Evolutionary conservation across 1,140 invertebrate genomes (phyloP).

Genomic region (Caenorhabditis elegans): DNA sequence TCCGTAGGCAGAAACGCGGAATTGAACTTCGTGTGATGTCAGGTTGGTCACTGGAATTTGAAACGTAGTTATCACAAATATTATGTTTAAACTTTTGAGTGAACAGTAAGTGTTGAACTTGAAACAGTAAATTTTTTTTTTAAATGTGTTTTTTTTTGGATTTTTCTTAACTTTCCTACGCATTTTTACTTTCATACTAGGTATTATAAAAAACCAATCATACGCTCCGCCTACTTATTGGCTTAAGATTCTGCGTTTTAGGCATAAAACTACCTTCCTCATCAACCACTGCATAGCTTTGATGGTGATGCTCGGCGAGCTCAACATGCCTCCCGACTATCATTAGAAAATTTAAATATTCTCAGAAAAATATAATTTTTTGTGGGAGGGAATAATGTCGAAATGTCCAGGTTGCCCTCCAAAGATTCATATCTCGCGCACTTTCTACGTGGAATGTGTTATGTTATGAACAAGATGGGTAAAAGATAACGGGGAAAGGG

Average conservation of each 20-base stretch:
- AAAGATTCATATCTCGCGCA: slow-evolving; percentile 22
- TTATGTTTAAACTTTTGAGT: too few species aligned
- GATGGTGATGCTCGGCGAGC: background rate
- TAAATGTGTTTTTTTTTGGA: background rate
- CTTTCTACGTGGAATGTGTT: background rate
- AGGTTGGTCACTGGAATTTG: slow-evolving; percentile 63
- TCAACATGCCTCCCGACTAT: background rate
- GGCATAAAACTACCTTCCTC: too few species aligned
- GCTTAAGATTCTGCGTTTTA: too few species aligned
- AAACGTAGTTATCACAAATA: too few species aligned
- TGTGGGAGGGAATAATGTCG: too few species aligned
- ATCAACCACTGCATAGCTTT: background rate
- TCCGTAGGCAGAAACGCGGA: slow-evolving; percentile 63
- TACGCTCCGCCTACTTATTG: too few species aligned
- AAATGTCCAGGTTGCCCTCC: too few species aligned
- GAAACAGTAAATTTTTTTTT: background rate
- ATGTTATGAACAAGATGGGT: slow-evolving; percentile 15
- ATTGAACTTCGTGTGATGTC: slow-evolving; percentile 60
- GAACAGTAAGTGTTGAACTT: background rate
- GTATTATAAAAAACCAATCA: too few species aligned
- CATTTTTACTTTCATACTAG: too few species aligned
- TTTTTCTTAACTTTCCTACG: too few species aligned
- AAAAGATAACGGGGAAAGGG: background rate
- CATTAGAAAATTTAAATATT: background rate
- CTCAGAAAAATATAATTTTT: too few species aligned